These are phyloP conservation scores for Gambelia wislizenii DNA, from an alignment of 2,797 vertebrate species.

Conservation along the genomic window DNA sequence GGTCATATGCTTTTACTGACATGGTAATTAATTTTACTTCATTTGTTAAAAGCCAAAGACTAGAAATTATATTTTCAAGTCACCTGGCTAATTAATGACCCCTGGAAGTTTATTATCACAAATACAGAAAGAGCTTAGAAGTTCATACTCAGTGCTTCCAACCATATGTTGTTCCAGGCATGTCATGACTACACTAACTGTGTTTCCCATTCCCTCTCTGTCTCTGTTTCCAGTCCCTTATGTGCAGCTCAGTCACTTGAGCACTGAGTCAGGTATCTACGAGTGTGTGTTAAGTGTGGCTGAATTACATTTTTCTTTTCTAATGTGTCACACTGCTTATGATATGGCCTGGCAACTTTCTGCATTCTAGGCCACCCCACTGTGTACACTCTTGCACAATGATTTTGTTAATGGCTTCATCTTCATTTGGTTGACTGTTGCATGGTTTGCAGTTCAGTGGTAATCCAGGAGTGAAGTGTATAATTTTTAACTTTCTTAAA, in stretches of 20 bases:
- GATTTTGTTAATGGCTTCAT: slow-evolving; percentile 55
- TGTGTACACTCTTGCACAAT: slow-evolving; percentile 18
- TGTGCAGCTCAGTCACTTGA: slow-evolving; percentile 92
- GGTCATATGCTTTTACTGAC: background rate
- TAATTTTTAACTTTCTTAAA: slow-evolving; percentile 53
- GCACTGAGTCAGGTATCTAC: slow-evolving; percentile 95
- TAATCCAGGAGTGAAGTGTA: slow-evolving; percentile 43
- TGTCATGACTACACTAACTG: slow-evolving; percentile 53
- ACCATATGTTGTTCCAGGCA: slow-evolving; percentile 28
- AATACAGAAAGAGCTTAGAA: background rate
- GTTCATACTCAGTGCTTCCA: background rate
- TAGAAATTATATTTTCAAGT: background rate
- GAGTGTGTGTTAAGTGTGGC: slow-evolving; percentile 57
- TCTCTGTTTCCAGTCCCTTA: slow-evolving; percentile 86
- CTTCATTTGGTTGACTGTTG: slow-evolving; percentile 63
- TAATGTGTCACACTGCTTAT: slow-evolving; percentile 68
- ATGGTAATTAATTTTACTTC: background rate
- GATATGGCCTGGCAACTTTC: slow-evolving; percentile 72
- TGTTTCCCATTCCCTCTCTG: slow-evolving; percentile 78
- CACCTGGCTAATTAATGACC: background rate
- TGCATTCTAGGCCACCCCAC: slow-evolving; percentile 14
- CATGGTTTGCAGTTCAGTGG: slow-evolving; percentile 62
- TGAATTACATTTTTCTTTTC: slow-evolving; percentile 23
- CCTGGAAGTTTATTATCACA: background rate
- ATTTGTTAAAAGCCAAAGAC: background rate